Percentiles rank a stretch among this genome's conserved stretches.
Conservation (phyloP, 2,113 vertebrate genomes). For the Silurus meridionalis region DNA sequence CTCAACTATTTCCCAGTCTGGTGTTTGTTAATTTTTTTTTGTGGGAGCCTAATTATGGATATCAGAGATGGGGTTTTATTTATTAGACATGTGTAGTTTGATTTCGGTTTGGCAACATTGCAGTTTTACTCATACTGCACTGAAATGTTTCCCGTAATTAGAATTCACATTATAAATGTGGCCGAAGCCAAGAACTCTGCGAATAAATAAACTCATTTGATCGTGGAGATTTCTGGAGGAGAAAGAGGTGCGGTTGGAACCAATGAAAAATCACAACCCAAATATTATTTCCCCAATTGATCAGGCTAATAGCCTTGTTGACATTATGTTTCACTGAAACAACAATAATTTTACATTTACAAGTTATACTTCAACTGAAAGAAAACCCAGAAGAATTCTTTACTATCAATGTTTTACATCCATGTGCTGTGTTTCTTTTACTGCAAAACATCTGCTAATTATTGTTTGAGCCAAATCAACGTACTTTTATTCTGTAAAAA, state of each 20-base stretch:
- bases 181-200: slow-evolving; percentile 33
- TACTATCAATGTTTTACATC: slow-evolving; percentile 29
- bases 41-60: background rate
- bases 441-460: slow-evolving; percentile 36
- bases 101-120: slow-evolving; percentile 29
- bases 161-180: slow-evolving; percentile 24
- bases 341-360: slow-evolving; percentile 42
- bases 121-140: slow-evolving; percentile 33
- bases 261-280: slow-evolving; percentile 45
- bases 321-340: slow-evolving; percentile 44
- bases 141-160: slow-evolving; percentile 48
- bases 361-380: slow-evolving; percentile 43
- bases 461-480: slow-evolving; percentile 18
- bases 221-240: slow-evolving; percentile 32
- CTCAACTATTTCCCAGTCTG: slow-evolving; percentile 17
- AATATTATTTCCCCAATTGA: slow-evolving; percentile 50
- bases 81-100: slow-evolving; percentile 16
- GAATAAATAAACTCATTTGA: slow-evolving; percentile 46
- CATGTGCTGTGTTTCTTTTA: background rate
- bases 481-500: slow-evolving; percentile 29
- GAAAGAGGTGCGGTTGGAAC: slow-evolving; percentile 48
- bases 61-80: slow-evolving; percentile 1
- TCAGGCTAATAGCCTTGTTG: slow-evolving; percentile 48
- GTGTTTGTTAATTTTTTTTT: background rate
- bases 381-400: slow-evolving; percentile 19